Conservation (phyloP, 2,888 invertebrate species). For the Selenia dentaria region DNA sequence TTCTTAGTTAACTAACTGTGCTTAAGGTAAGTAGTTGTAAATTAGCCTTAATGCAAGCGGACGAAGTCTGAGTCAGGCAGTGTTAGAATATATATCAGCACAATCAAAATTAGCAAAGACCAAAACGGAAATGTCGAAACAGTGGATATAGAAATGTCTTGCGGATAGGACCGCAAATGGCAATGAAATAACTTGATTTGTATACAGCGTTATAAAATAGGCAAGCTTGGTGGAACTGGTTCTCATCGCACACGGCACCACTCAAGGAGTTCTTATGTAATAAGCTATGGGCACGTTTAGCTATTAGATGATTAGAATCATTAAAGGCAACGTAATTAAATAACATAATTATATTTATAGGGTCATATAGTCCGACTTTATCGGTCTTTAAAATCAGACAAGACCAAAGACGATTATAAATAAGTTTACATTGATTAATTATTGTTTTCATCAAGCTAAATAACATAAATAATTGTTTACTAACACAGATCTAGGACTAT, state of each 20-base stretch:
- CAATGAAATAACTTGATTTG: slow-evolving; percentile 21
- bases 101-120: no score
- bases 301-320: slow-evolving; percentile 22
- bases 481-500: no score
- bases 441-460: no score
- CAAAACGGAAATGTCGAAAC: slow-evolving; percentile 11
- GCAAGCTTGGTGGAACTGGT: slow-evolving; percentile 29
- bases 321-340: not conserved
- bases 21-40: no score
- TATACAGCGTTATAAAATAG: slow-evolving; percentile 20
- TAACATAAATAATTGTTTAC: no score
- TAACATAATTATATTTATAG: not conserved
- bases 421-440: no score
- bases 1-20: no score
- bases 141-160: slow-evolving; percentile 21
- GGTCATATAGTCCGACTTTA: no score
- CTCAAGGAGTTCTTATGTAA: slow-evolving; percentile 31
- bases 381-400: no score
- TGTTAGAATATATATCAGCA: not conserved
- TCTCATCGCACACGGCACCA: slow-evolving; percentile 27
- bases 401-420: no score
- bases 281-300: slow-evolving; percentile 19
- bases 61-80: no score
- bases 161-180: slow-evolving; percentile 24
- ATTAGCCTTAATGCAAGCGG: no score